These are phyloP conservation scores for Mola mola DNA, from an alignment of 2,113 vertebrate species.

Conservation along the genomic window DNA sequence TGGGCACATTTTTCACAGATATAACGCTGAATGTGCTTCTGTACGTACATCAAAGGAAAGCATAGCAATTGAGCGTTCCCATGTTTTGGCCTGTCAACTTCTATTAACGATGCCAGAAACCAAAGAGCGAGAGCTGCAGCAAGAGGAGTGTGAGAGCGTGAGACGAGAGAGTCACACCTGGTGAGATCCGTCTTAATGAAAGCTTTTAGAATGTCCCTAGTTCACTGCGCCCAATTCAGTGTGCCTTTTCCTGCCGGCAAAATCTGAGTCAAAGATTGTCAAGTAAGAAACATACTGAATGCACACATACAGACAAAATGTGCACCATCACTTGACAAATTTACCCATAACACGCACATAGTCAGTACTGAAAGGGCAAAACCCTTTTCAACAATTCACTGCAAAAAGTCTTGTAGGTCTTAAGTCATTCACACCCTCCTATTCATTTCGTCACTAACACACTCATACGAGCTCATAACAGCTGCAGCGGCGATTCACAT, in stretches of 20 bases:
- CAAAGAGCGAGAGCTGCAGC: conserved; percentile 25
- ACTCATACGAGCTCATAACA: conserved; percentile 9
- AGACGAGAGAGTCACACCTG: conserved; percentile 49
- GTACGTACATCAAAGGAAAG: conserved; percentile 60
- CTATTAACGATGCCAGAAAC: conserved; percentile 48
- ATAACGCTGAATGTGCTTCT: conserved; percentile 49
- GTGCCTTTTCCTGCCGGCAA: conserved; percentile 38
- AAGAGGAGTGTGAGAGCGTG: conserved; percentile 26
- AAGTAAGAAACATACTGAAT: conserved; percentile 14
- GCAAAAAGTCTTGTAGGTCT: conserved; percentile 37
- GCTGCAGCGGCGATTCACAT: conserved; percentile 26
- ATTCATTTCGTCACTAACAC: conserved; percentile 20
- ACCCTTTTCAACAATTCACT: conserved; percentile 50
- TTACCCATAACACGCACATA: conserved; percentile 15
- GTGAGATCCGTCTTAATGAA: conserved; percentile 46
- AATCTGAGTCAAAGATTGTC: conserved; percentile 57
- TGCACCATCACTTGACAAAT: conserved; percentile 14
- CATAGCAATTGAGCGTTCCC: conserved; percentile 39
- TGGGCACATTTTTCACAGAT: conserved; percentile 47
- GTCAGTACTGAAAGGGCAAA: conserved; percentile 36
- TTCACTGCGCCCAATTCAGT: conserved; percentile 43
- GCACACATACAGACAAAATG: conserved; percentile 10
- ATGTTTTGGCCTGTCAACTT: conserved; percentile 55
- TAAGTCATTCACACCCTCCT: conserved; percentile 47
- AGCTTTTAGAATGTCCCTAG: conserved; percentile 39